Evolutionary conservation across 2,113 vertebrate genomes (phyloP), one percentile per base, ranked within the genome.

Genomic region (Pongo pygmaeus): DNA sequence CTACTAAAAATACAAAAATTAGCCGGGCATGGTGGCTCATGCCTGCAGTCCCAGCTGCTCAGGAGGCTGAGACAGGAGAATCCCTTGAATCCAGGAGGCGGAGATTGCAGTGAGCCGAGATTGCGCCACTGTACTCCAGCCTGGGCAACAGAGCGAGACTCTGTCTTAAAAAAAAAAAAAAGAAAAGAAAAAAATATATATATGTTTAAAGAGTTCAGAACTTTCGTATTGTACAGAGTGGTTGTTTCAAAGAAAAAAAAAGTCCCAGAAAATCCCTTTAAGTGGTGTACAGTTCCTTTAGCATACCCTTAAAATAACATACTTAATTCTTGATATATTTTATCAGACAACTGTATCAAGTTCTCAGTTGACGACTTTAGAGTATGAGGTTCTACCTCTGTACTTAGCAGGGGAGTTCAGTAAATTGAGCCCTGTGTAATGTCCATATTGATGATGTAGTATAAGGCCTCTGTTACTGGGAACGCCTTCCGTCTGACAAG

Each of bases 401-500:
- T 32, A 87, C 83, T 64, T 13, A 89, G 78, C 13, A 64, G 89
- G 16, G 35, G 50, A 84, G 35, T 80, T 96, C 27, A 87, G 61
- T 92, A 94, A 93, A 92, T 22, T 75, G 84, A 96, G 40, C 64
- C 64, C 18, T 86, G 27, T 61, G 86, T 81, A 59, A 80, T 72
- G 89, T 97, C 61, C 59, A 90, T 13, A 38, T 67, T 86, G 94
- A 78, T 70, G 20, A 91, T n/a, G 40, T 52, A 93, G 80, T 8
- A 70, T 25, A 80, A 50, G 55, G 80, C 52, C 74, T 89, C 89
- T 84, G 10, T 91, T 91, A 22, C 80, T 77, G 91, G 67, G 46
- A 85, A 95, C 75, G 77, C 52, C 57, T 86, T 95, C 18, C 84
- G 83, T n/a, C 83, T 93, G 87, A 96, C 74, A 86, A 75, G 11